Evolutionary conservation across 2,888 invertebrate species (phyloP).

Genomic region (Strigamia crassipes): DNA sequence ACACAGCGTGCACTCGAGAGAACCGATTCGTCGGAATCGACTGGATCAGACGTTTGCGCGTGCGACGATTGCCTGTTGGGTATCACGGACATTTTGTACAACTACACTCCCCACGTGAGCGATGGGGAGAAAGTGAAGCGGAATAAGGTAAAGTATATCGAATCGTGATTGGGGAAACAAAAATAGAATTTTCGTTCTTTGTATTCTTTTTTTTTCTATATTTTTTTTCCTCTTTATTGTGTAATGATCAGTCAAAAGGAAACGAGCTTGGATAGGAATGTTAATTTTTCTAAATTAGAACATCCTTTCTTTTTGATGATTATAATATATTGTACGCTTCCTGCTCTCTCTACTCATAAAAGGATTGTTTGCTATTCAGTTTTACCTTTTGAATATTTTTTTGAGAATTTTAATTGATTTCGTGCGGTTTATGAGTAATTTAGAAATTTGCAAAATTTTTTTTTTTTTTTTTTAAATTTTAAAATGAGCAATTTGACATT

Average conservation of each 20-base stretch:
- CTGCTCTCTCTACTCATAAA: not conserved
- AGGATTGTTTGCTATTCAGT: not conserved
- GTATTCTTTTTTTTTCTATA: not conserved
- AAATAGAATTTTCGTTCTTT: not conserved
- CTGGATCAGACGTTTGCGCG: slow-evolving; percentile 76
- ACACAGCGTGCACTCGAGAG: not conserved
- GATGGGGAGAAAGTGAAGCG: slow-evolving; percentile 1
- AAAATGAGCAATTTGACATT: not conserved
- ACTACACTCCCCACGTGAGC: slow-evolving; percentile 6
- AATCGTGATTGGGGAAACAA: not conserved
- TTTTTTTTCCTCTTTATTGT: not conserved
- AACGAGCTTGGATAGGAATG: slow-evolving; percentile 22
- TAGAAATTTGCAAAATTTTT: no score
- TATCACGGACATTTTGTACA: slow-evolving; percentile 67
- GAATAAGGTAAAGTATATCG: not conserved
- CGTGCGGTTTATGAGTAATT: no score
- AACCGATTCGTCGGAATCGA: slow-evolving; percentile 55
- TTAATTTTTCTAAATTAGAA: slow-evolving; percentile 22
- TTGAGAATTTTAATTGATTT: not conserved
- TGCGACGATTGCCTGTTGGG: slow-evolving; percentile 84
- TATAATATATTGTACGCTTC: slow-evolving; percentile 7
- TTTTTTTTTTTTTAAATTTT: no score
- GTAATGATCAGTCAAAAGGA: slow-evolving; percentile 9
- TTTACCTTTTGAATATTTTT: not conserved
- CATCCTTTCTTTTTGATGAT: not conserved